These are phyloP conservation scores for Hemibagrus wyckioides DNA, from an alignment of 2,113 vertebrate species.

Conservation along the genomic window DNA sequence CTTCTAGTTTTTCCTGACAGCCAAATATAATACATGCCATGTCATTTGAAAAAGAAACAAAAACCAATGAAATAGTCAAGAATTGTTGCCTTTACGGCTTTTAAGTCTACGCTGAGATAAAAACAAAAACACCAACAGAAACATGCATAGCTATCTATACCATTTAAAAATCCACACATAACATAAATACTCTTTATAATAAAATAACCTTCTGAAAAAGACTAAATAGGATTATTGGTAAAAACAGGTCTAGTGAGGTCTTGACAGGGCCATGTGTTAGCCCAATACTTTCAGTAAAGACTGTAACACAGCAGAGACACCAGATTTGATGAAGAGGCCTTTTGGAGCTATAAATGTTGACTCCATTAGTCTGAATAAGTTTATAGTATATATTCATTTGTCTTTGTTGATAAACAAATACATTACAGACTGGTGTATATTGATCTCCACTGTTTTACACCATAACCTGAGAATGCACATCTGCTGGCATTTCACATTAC, in stretches of 20 bases:
- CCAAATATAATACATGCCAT: constrained; percentile 48
- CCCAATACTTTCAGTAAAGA: not conserved
- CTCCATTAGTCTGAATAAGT: not conserved
- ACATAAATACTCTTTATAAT: not conserved
- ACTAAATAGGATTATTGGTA: not conserved
- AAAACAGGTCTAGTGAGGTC: not conserved
- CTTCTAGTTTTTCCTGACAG: constrained; percentile 49
- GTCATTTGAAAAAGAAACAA: not conserved
- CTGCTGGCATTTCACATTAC: constrained; percentile 32
- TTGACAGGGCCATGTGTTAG: not conserved
- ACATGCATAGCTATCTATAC: constrained; percentile 31
- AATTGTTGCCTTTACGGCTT: constrained; percentile 29
- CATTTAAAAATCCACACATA: constrained; percentile 4
- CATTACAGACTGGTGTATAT: not conserved
- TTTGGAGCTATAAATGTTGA: not conserved
- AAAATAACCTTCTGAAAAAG: constrained; percentile 6
- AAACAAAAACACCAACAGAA: constrained; percentile 34
- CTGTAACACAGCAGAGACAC: not conserved
- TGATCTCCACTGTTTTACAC: not conserved
- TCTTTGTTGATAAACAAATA: not conserved
- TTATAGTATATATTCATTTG: not conserved
- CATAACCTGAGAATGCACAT: constrained; percentile 39
- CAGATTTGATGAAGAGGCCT: not conserved
- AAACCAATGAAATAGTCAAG: not conserved
- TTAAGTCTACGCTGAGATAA: constrained; percentile 25